Evolutionary conservation across 2,888 invertebrate species (phyloP), one percentile per base, ranked within the genome.

Genomic region (Pollenia amentaria): DNA sequence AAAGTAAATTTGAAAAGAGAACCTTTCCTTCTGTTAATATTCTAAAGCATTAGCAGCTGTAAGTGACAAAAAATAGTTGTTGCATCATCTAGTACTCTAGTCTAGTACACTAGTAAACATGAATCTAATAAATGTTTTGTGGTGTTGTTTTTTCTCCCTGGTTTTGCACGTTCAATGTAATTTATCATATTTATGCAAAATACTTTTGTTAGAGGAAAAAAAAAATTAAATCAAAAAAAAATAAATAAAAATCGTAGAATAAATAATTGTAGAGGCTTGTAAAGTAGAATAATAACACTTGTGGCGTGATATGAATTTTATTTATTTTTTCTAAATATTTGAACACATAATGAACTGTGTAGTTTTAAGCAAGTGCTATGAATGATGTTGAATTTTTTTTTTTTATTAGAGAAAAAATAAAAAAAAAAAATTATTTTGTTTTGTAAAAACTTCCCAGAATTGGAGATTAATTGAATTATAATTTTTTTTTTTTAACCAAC

Each of bases 111-210:
- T n/a, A n/a, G 8, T 38, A 48, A 75, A 38, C 60, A 75, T 60
- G 42, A 48, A 65, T 65, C 40, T 67, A 48, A 65, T 65, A 81
- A 55, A 55, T 64, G 8, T 55, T 48, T 11, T 21, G 6, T 0
- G 3, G 44, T 38, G n/a, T 64, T 44, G 11, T 42, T 44, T 44
- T 44, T 9, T 38, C 29, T 75, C 51, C 48, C 42, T 82, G 44
- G 40, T 38, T 64, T 60, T 67, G 67, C 14, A 11, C 65, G 60
- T 69, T 78, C 46, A 38, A 40, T 79, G 21, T 40, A 77, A 81
- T 73, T 75, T 75, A 75, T 81, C 67, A 81, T 42, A 67, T 75
- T 75, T 57, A 75, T 67, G 80, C 65, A 65, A 73, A 73, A 73
- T n/a, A 21, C 6, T 21, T 42, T 44, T 65, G 12, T 57, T 38